phyloP scores from a whole-genome alignment of 2,797 vertebrate species.

The Spatula clypeata region DNA sequence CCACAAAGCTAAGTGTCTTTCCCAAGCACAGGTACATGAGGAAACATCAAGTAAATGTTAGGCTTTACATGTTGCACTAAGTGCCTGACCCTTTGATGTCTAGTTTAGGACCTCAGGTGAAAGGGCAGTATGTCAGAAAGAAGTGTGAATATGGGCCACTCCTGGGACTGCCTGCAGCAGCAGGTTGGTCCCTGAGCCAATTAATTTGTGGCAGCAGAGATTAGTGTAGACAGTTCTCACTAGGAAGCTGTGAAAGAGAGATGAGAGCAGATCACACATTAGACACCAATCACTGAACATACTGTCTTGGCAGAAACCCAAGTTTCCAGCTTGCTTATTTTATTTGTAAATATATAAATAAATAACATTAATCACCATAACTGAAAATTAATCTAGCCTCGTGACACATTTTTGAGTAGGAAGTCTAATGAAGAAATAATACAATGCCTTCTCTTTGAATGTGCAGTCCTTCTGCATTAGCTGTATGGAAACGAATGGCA shows the following conservation, averaged over 20 bases:
- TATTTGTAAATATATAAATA: background rate
- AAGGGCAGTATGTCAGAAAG: background rate
- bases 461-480: background rate
- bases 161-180: background rate
- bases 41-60: background rate
- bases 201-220: background rate
- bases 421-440: background rate
- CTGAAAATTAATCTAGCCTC: background rate
- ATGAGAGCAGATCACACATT: background rate
- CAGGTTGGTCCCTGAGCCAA: background rate
- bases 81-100: background rate
- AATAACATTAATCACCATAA: background rate
- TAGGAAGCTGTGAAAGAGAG: background rate
- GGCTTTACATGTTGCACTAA: background rate
- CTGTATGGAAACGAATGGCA: background rate
- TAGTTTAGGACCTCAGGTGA: background rate
- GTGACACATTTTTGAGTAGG: background rate
- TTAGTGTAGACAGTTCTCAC: background rate
- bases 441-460: background rate
- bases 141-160: background rate
- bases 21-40: background rate
- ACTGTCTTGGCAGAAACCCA: background rate
- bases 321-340: background rate
- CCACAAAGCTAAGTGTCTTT: background rate
- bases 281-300: background rate